Conservation (phyloP, 1,140 invertebrate genomes). For the Latrodectus geometricus region DNA sequence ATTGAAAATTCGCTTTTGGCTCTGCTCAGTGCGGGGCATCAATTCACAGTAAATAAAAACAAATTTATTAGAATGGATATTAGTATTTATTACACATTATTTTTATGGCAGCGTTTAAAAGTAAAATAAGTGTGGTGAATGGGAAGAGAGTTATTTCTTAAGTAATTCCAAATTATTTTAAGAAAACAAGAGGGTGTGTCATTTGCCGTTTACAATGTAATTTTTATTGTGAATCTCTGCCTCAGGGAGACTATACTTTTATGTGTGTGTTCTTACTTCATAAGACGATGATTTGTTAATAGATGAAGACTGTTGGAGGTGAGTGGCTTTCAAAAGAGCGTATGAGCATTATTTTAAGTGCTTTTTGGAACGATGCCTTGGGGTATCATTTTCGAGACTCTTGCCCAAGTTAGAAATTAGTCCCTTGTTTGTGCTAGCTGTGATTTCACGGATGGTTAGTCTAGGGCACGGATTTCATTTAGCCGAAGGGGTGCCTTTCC, state of each 20-base stretch:
- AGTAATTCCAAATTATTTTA: background rate
- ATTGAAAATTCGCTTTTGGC: too few relatives aligned
- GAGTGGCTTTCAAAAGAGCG: slow-evolving; percentile 29
- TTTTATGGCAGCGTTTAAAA: background rate
- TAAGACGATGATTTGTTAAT: slow-evolving; percentile 37
- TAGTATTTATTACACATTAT: background rate
- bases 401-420: slow-evolving; percentile 44
- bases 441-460: slow-evolving; percentile 44
- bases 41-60: too few relatives aligned
- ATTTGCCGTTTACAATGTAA: background rate
- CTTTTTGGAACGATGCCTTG: slow-evolving; percentile 44
- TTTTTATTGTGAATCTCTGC: background rate
- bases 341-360: slow-evolving; percentile 55
- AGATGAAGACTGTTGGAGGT: slow-evolving; percentile 34
- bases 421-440: slow-evolving; percentile 36
- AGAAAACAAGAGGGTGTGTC: background rate
- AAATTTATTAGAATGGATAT: too few relatives aligned
- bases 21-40: too few relatives aligned
- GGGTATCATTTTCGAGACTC: slow-evolving; percentile 44
- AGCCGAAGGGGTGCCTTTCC: slow-evolving; percentile 4
- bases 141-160: background rate
- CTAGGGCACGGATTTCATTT: slow-evolving; percentile 31
- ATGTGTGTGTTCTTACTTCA: slow-evolving; percentile 10
- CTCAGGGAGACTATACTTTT: background rate
- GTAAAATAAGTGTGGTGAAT: background rate